Evolutionary conservation across 2,888 invertebrate genomes (phyloP).

Genomic region (Ennomos quercinarius): DNA sequence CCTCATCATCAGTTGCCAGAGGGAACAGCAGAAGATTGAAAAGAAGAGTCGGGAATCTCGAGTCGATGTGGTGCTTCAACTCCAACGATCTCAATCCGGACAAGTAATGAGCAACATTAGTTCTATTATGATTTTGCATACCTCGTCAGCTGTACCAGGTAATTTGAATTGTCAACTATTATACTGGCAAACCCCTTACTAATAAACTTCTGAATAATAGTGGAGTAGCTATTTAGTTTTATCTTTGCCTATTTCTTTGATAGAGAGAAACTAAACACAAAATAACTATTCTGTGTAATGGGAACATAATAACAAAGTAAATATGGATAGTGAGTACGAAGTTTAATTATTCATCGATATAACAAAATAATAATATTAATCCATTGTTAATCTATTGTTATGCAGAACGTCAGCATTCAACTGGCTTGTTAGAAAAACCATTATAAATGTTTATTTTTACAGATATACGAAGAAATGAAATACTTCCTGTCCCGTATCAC

Average conservation of each 20-base stretch:
- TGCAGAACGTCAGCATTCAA: no score
- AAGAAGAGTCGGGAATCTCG: conserved; percentile 48
- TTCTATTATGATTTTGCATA: conserved; percentile 66
- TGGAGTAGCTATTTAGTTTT: no score
- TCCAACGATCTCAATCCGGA: conserved; percentile 62
- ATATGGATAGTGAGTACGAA: no score
- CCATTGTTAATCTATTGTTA: no score
- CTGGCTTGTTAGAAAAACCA: neutral
- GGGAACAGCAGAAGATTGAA: conserved; percentile 38
- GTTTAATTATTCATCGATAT: no score
- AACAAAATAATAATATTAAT: no score
- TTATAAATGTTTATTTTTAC: conserved; percentile 22
- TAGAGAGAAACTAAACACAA: no score
- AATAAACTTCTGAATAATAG: neutral
- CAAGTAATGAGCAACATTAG: conserved; percentile 65
- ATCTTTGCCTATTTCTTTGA: no score
- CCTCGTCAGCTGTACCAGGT: conserved; percentile 43
- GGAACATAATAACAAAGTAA: no score
- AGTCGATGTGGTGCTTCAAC: conserved; percentile 65
- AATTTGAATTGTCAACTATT: neutral
- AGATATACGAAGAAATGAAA: conserved; percentile 36
- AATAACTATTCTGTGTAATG: no score
- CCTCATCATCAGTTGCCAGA: conserved; percentile 65
- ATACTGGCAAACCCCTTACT: neutral
- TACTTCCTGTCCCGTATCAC: conserved; percentile 43